Evolutionary conservation across 2,888 invertebrate genomes (phyloP), one percentile per base, ranked within the genome.

Genomic region (Hypselothyrea guttata): DNA sequence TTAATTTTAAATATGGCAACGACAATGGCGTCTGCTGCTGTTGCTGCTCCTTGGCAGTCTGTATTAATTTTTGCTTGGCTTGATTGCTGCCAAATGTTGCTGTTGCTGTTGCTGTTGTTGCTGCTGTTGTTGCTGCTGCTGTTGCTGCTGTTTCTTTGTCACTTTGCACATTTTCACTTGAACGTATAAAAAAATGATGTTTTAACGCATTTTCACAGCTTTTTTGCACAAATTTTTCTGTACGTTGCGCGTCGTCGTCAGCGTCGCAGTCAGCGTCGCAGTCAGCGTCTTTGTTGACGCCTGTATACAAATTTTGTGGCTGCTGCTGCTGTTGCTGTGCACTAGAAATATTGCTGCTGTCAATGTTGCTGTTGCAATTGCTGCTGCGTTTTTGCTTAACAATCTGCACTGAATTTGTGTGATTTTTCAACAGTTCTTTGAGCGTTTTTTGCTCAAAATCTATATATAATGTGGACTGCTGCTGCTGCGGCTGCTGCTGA

Each of bases 221-320:
- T 74, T 74, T 84, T 84, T 71, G 69, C 84, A 82, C 85, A 70
- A 84, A 65, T 58, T 79, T 79, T 82, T 79, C 84, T 79, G 46
- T 79, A 79, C 83, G 79, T 57, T 56, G 63, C 70, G 85, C 78
- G 56, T 56, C 74, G 58, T 61, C 61, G 64, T 38, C 52, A n/a
- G 7, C 63, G 44, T 54, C 60, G 49, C 31, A 47, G 48, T 31
- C 51, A 8, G 49, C 62, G 56, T 66, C 65, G 62, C 56, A 28
- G 69, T 47, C 37, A 35, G 48, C 63, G 63, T 63, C 53, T 57
- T 58, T 41, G 46, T 51, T 53, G 53, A 40, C 30, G 48, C 30
- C 60, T 44, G 55, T 72, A 61, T 34, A 62, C 35, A 64, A 64
- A 49, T 54, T 56, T 61, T 61, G 38, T 46, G 46, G 41, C 13